phyloP scores from a whole-genome alignment of 2,797 vertebrate genomes.

The Gymnoscopelus microlampas region DNA sequence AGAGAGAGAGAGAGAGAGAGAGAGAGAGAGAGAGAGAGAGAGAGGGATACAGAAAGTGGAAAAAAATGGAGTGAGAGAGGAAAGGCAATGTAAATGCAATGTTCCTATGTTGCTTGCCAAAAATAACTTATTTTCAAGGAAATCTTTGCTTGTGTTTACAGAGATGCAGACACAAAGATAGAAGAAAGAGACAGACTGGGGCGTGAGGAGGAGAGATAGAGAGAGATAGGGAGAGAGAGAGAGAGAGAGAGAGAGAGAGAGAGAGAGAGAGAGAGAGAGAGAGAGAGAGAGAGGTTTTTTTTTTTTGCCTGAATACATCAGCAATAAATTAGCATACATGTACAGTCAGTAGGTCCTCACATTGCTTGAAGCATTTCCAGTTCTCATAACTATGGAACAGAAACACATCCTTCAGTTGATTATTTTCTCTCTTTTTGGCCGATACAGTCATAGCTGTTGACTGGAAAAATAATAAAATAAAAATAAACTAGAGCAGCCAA shows the following conservation, averaged over 20 bases:
- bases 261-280: background rate
- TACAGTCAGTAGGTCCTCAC: background rate
- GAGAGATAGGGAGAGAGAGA: background rate
- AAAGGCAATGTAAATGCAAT: too few relatives aligned
- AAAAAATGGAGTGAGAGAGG: too few relatives aligned
- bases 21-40: too few relatives aligned
- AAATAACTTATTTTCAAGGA: too few relatives aligned
- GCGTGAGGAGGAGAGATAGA: background rate
- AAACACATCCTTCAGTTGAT: background rate
- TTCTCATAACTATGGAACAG: slow-evolving; percentile 15
- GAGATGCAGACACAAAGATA: too few relatives aligned
- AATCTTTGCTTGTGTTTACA: too few relatives aligned
- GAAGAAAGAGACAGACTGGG: too few relatives aligned
- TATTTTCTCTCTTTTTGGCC: too few relatives aligned
- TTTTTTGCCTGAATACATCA: slow-evolving; percentile 27
- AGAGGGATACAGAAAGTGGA: too few relatives aligned
- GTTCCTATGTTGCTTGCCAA: too few relatives aligned
- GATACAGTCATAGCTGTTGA: too few relatives aligned
- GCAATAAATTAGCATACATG: slow-evolving; percentile 26
- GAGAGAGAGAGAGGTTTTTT: slow-evolving; percentile 3
- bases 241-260: background rate
- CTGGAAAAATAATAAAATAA: too few relatives aligned
- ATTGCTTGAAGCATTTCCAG: slow-evolving; percentile 20
- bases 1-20: background rate
- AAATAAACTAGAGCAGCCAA: background rate